phyloP scores from a whole-genome alignment of 2,888 invertebrate species.

The Limenitis camilla region DNA sequence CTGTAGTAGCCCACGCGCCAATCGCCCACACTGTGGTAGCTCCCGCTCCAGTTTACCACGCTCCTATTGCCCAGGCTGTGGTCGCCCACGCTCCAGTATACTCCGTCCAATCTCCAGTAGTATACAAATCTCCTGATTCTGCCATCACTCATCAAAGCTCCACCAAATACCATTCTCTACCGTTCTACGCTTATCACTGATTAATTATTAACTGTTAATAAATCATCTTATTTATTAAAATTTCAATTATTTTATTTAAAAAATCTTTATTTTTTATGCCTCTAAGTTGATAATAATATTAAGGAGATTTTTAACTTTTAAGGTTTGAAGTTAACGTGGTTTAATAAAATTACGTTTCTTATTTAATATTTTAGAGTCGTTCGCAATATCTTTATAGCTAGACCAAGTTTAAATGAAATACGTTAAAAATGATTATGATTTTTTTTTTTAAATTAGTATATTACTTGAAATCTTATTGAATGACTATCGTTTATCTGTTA shows the following conservation, averaged over 20 bases:
- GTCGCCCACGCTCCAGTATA: conserved; percentile 31
- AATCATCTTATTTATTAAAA: conserved; percentile 1
- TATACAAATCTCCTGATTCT: conserved; percentile 50
- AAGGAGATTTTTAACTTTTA: too few species aligned
- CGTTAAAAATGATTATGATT: too few species aligned
- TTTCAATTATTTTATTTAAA: not conserved
- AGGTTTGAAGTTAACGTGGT: too few species aligned
- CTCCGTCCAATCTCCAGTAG: conserved; percentile 28
- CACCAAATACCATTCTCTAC: conserved; percentile 48
- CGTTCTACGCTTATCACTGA: conserved; percentile 42
- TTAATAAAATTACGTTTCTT: too few species aligned
- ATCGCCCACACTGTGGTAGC: conserved; percentile 35
- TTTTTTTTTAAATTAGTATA: too few species aligned
- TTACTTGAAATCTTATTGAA: too few species aligned
- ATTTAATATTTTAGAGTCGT: too few species aligned
- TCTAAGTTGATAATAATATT: too few species aligned
- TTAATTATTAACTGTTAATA: conserved; percentile 16
- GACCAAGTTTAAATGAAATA: too few species aligned
- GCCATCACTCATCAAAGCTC: conserved; percentile 68
- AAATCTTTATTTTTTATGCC: too few species aligned
- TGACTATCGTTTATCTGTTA: too few species aligned
- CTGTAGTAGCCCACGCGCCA: conserved; percentile 15
- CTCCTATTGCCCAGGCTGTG: conserved; percentile 34
- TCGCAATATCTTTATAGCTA: too few species aligned
- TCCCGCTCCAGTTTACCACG: conserved; percentile 33